phyloP scores from a whole-genome alignment of 2,113 vertebrate species.

The Apteryx mantelli region DNA sequence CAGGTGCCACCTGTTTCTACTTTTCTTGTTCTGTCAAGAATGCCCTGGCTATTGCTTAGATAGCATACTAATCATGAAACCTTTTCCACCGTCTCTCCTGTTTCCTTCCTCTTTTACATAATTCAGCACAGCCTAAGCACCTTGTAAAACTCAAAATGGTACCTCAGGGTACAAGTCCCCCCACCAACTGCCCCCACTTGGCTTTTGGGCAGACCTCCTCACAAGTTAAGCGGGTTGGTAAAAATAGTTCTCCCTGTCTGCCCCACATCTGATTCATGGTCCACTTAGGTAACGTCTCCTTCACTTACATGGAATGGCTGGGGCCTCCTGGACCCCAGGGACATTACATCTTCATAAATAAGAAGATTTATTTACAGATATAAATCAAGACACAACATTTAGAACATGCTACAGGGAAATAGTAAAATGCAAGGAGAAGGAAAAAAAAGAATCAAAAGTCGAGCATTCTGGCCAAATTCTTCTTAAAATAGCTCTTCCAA shows the following conservation, averaged over 20 bases:
- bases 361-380: constrained; percentile 74
- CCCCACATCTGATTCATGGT: constrained; percentile 71
- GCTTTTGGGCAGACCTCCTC: constrained; percentile 43
- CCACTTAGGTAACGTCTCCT: constrained; percentile 78
- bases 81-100: not conserved
- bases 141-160: not conserved
- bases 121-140: constrained; percentile 1
- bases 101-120: not conserved
- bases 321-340: constrained; percentile 65
- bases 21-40: constrained; percentile 24
- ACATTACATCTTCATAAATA: constrained; percentile 76
- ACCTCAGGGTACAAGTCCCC: not conserved
- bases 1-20: constrained; percentile 3
- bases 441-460: constrained; percentile 66
- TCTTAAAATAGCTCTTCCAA: constrained; percentile 76
- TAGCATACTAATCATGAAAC: not conserved
- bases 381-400: constrained; percentile 72
- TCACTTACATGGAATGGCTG: constrained; percentile 60
- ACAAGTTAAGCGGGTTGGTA: constrained; percentile 11
- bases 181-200: not conserved
- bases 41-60: not conserved
- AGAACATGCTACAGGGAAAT: constrained; percentile 64
- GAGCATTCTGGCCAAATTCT: constrained; percentile 66
- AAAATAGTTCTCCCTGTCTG: constrained; percentile 65
- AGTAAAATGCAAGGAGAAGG: constrained; percentile 65